Base-by-base conservation (phyloP, 2,888 invertebrate genomes). In the Leucania comma region DNA sequence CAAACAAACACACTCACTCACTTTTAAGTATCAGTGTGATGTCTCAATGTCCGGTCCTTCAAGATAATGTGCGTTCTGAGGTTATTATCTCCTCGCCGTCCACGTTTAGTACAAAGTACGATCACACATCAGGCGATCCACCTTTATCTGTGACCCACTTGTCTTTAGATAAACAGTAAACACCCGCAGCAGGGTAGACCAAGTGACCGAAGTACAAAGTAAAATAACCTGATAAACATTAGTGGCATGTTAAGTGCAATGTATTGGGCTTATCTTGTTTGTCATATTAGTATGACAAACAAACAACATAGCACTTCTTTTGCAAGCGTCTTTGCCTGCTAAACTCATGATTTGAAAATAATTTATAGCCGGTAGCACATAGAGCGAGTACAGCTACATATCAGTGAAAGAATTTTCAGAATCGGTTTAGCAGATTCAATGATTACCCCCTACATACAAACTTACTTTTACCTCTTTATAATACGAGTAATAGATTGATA, bases 111-210 rank as follows among this genome's bases (percentile, higher is more conserved):
- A 69, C 78, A 81, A 78, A 81, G 78, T 67, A 70, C 77, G 50
- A 17, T 57, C 42, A 53, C n/a, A 46, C 64, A 65, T 77, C 81
- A 80, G 64, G 48, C 81, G 62, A 57, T 42, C 62, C 35, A 63
- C 64, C 46, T 81, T 61, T 80, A 81, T 81, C 79, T 59, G 22
- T 46, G 71, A 63, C 78, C 77, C 46, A 81, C 62, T 69, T 78
- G 64, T 75, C 68, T 65, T 65, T 26, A 58, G 75, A 77, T 77
- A 80, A 68, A 75, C 48, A 35, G 68, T 77, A 80, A 68, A 58
- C 51, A 46, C 53, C 53, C 32, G 42, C 64, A 56, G 42, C 64
- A 56, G 75, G 64, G 20, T 14, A 35, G 48, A 29, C 17, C n/a
- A 58, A 57, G 22, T 22, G 58, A 22, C 17, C 17, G 58, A 58